Percentiles rank a stretch among this genome's conserved stretches.
Conservation (phyloP, 2,797 vertebrate species). For the Phoebastria nigripes region DNA sequence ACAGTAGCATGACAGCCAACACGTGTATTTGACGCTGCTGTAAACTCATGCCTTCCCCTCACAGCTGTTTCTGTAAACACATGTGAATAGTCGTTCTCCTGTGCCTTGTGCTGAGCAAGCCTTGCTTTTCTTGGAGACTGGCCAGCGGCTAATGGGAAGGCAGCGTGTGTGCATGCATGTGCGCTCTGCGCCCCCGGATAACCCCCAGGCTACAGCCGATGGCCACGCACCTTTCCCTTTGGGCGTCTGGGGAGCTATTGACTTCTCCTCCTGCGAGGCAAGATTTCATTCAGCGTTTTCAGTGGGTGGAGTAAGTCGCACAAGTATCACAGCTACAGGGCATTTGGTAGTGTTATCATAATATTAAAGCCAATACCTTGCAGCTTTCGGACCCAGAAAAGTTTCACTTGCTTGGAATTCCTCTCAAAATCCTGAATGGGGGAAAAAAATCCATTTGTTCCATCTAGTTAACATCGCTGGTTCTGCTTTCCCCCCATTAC, state of each 20-base stretch:
- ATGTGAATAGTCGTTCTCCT: not conserved
- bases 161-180: not conserved
- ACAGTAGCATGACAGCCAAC: not conserved
- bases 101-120: not conserved
- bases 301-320: not conserved
- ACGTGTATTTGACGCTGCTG: not conserved
- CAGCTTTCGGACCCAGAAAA: not conserved
- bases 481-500: not conserved
- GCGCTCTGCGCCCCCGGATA: not conserved
- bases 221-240: rapidly evolving
- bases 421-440: not conserved
- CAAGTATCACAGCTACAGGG: not conserved
- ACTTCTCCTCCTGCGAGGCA: not conserved
- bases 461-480: not conserved
- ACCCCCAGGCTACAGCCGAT: not conserved
- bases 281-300: not conserved
- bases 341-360: not conserved
- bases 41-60: not conserved
- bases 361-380: not conserved
- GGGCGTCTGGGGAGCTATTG: not conserved
- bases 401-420: not conserved
- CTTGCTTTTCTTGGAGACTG: slow-evolving; percentile 30
- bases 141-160: slow-evolving; percentile 18
- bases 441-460: not conserved
- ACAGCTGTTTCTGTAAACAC: not conserved